These are phyloP conservation scores for Coenonympha arcania DNA, from an alignment of 2,888 invertebrate genomes.

Conservation along the genomic window DNA sequence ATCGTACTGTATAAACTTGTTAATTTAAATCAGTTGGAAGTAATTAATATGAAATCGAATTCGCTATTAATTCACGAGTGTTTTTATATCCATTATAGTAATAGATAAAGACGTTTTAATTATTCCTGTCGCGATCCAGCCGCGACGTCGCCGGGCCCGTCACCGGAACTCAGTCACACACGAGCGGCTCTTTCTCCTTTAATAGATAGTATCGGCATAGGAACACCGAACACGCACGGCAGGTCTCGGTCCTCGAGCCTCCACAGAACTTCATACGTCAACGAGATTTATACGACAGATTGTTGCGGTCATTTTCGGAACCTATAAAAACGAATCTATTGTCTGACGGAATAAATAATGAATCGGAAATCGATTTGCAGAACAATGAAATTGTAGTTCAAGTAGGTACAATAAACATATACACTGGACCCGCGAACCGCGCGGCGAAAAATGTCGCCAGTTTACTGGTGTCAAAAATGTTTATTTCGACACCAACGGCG, in stretches of 20 bases:
- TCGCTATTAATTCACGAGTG: slow-evolving; percentile 3
- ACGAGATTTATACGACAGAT: slow-evolving; percentile 25
- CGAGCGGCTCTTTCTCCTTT: slow-evolving; percentile 51
- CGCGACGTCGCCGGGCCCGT: slow-evolving; percentile 38
- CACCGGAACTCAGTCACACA: slow-evolving; percentile 53
- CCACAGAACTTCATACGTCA: slow-evolving; percentile 6
- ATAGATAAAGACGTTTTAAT: slow-evolving; percentile 33
- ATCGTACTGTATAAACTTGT: background rate
- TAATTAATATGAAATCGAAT: background rate
- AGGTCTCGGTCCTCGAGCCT: slow-evolving; percentile 24
- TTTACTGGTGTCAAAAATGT: no score
- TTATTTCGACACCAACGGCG: no score
- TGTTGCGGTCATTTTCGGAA: slow-evolving; percentile 20
- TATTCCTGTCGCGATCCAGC: slow-evolving; percentile 44
- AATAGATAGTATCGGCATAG: slow-evolving; percentile 42
- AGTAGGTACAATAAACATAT: no score
- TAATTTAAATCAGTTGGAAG: slow-evolving; percentile 1
- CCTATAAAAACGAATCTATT: slow-evolving; percentile 9
- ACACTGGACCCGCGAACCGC: no score
- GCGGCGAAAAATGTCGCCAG: no score
- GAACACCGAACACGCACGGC: slow-evolving; percentile 39
- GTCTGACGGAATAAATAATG: slow-evolving; percentile 9
- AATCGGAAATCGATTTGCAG: slow-evolving; percentile 11
- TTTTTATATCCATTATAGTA: slow-evolving; percentile 3
- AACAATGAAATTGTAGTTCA: slow-evolving; percentile 3